Evolutionary conservation across 2,113 vertebrate species (phyloP).

Genomic region (Protobothrops mucrosquamatus): DNA sequence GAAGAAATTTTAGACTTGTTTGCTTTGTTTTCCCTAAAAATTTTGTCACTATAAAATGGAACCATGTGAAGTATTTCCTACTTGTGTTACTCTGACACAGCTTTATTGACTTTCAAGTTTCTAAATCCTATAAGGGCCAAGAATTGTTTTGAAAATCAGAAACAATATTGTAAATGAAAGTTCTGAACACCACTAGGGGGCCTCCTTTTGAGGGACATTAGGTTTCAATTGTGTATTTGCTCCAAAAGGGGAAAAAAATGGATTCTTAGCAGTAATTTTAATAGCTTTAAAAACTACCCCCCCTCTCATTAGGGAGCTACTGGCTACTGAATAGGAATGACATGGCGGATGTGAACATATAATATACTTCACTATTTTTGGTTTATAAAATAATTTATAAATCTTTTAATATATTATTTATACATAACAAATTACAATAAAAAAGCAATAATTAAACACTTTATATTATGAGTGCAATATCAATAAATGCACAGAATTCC

Average conservation of each 20-base stretch:
- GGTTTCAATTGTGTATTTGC: background rate
- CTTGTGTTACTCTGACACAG: constrained; percentile 36
- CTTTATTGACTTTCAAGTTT: constrained; percentile 11
- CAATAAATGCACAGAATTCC: background rate
- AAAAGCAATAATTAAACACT: background rate
- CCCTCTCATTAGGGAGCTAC: background rate
- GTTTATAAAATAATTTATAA: no score
- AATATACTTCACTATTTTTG: background rate
- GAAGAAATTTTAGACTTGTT: constrained; percentile 38
- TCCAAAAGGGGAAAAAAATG: background rate
- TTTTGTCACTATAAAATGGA: constrained; percentile 37
- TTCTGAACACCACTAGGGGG: constrained; percentile 54
- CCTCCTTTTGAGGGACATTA: background rate
- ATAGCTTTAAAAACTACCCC: background rate
- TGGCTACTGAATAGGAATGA: background rate
- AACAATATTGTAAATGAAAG: constrained; percentile 25
- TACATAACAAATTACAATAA: background rate
- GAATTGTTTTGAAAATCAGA: constrained; percentile 44
- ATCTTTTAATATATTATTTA: background rate
- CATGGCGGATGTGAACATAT: background rate
- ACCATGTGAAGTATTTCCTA: constrained; percentile 47
- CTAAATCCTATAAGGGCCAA: constrained; percentile 13
- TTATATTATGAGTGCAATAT: background rate
- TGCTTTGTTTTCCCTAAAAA: constrained; percentile 41
- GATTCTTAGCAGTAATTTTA: background rate